phyloP scores from a whole-genome alignment of 1,140 invertebrate species.

The Atta cephalotes region DNA sequence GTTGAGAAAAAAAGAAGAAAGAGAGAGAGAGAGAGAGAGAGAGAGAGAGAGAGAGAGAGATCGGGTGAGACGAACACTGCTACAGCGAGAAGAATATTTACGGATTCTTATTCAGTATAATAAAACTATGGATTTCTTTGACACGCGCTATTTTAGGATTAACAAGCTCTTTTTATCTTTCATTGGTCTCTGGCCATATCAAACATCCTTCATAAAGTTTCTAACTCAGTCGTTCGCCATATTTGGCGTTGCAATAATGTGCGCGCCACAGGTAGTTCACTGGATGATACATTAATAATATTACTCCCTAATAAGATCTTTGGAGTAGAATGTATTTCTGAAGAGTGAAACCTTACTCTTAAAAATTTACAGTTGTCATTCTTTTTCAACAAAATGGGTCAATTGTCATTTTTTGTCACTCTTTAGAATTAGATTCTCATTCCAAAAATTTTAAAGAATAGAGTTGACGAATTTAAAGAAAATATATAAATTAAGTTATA shows the following conservation, averaged over 20 bases:
- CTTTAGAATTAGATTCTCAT: too few relatives aligned
- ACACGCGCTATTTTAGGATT: slow-evolving; percentile 37
- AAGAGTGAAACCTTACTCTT: too few relatives aligned
- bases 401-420: too few relatives aligned
- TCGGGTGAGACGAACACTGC: neutral
- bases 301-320: neutral
- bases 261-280: slow-evolving; percentile 14
- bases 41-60: neutral
- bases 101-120: slow-evolving; percentile 18
- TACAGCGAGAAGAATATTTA: neutral
- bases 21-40: neutral
- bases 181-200: slow-evolving; percentile 33
- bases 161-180: slow-evolving; percentile 36
- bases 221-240: neutral
- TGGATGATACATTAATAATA: slow-evolving; percentile 6
- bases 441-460: too few relatives aligned
- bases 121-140: slow-evolving; percentile 51
- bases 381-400: too few relatives aligned
- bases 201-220: slow-evolving; percentile 15
- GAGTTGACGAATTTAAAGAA: neutral
- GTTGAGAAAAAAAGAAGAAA: neutral
- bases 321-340: too few relatives aligned
- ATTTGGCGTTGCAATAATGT: neutral
- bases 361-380: too few relatives aligned
- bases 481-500: neutral